These are phyloP conservation scores for Acromyrmex charruanus DNA, from an alignment of 1,140 invertebrate genomes.

Conservation along the genomic window DNA sequence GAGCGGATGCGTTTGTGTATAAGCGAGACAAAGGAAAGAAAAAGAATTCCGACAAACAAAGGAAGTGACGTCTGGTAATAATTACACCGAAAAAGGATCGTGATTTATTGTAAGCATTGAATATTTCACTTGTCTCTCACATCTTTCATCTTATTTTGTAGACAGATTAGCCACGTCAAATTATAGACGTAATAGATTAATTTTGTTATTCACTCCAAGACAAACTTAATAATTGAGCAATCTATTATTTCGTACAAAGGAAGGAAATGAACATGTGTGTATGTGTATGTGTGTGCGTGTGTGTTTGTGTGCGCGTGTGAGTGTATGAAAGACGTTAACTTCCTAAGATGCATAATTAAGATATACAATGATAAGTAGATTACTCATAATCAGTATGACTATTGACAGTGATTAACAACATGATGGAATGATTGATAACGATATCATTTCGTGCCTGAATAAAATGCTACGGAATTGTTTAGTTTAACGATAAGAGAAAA, in stretches of 20 bases:
- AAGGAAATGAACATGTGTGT: background rate
- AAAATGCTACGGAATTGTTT: constrained; percentile 8
- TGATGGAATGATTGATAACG: constrained; percentile 10
- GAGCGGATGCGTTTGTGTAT: no score
- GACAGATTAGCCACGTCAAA: constrained; percentile 20
- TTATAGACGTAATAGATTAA: constrained; percentile 2
- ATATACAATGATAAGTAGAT: constrained; percentile 26
- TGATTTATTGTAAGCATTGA: background rate
- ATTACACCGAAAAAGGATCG: background rate
- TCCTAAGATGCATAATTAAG: constrained; percentile 27
- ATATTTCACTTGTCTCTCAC: background rate
- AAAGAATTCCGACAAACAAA: background rate
- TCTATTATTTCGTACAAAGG: constrained; percentile 26
- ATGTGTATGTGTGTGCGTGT: no score
- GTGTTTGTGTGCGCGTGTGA: no score
- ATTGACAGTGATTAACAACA: constrained; percentile 37
- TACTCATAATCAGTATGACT: constrained; percentile 21
- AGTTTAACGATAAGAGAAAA: constrained; percentile 7
- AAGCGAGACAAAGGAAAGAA: background rate
- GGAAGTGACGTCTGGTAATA: background rate
- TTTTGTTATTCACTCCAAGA: constrained; percentile 4
- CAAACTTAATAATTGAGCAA: constrained; percentile 13
- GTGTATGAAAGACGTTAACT: background rate
- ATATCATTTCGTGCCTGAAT: background rate
- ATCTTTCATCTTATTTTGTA: background rate